Evolutionary conservation across 1,140 invertebrate species (phyloP).

Genomic region (Sycobia sp.): DNA sequence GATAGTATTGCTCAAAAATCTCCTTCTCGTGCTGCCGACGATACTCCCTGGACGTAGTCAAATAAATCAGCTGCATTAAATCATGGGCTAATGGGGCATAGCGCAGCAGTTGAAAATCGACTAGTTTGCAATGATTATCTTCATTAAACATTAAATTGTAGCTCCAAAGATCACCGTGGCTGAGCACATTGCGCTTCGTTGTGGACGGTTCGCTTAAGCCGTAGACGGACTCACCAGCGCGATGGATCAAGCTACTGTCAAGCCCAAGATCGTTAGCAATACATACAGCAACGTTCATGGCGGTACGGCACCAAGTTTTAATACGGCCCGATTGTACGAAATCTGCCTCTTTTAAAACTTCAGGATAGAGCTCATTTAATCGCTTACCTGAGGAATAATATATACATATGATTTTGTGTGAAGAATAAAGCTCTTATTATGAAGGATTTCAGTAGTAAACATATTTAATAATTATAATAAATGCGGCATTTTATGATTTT

Average conservation of each 20-base stretch:
- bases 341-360: constrained; percentile 59
- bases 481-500: no score
- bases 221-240: constrained; percentile 52
- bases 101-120: constrained; percentile 67
- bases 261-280: constrained; percentile 45
- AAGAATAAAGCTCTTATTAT: constrained; percentile 49
- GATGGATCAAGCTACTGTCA: constrained; percentile 43
- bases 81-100: constrained; percentile 63
- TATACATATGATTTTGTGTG: constrained; percentile 47
- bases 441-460: no score
- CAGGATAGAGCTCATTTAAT: constrained; percentile 54
- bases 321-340: constrained; percentile 48
- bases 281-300: constrained; percentile 39
- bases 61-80: constrained; percentile 51
- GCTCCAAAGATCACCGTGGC: constrained; percentile 68
- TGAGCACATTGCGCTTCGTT: constrained; percentile 62
- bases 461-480: neutral
- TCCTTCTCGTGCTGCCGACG: constrained; percentile 41
- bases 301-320: constrained; percentile 41
- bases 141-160: constrained; percentile 67
- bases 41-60: constrained; percentile 47
- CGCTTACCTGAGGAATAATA: constrained; percentile 40
- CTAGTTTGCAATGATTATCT: constrained; percentile 61
- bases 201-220: constrained; percentile 58
- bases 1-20: constrained; percentile 54